Conservation (phyloP, 2,888 invertebrate genomes). For the Amiota mariae region DNA sequence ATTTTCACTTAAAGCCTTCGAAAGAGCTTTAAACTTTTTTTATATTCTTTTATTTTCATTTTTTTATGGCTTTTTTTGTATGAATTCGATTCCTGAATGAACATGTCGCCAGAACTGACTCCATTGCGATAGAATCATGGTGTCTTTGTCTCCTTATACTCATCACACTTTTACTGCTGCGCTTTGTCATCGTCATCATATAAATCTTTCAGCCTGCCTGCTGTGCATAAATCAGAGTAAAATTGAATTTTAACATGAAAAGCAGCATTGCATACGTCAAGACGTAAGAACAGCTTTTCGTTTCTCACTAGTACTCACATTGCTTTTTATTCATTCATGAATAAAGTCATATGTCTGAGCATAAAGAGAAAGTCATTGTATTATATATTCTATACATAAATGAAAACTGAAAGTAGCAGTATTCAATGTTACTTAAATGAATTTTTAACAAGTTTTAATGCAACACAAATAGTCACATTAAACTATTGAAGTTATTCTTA, state of each 20-base stretch:
- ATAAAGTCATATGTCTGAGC: no score
- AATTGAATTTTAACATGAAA: constrained; percentile 59
- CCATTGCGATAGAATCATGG: no score
- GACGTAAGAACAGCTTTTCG: constrained; percentile 25
- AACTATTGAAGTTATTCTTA: no score
- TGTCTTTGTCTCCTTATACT: no score
- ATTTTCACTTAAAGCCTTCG: neutral
- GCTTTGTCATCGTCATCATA: no score
- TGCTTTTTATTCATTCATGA: no score
- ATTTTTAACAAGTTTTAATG: neutral
- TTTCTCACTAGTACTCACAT: neutral
- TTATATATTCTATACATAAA: neutral
- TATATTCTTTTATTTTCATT: neutral
- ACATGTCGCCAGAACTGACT: neutral
- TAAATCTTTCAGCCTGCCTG: constrained; percentile 1
- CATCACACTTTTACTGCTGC: no score
- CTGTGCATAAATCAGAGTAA: constrained; percentile 60
- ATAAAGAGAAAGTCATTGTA: neutral
- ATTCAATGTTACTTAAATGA: neutral
- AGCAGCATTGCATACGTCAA: constrained; percentile 46
- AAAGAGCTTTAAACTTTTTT: constrained; percentile 11
- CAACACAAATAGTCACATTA: neutral
- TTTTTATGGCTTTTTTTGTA: neutral
- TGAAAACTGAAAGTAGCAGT: neutral
- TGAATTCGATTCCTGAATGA: neutral